Evolutionary conservation across 1,140 invertebrate genomes (phyloP).

Genomic region (Ostrea denselamellosa): DNA sequence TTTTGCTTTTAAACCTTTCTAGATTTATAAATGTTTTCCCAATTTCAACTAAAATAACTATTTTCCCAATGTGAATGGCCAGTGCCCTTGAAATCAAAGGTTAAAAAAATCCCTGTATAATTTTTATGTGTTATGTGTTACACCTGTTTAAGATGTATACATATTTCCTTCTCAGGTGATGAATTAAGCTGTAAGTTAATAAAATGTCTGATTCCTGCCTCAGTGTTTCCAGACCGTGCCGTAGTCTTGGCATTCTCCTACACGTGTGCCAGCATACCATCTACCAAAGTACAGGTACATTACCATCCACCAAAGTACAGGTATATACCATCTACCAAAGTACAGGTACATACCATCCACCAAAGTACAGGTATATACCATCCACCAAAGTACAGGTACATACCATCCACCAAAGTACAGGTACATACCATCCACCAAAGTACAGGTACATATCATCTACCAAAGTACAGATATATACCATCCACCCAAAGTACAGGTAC

Average conservation of each 20-base stretch:
- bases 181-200: conserved; percentile 63
- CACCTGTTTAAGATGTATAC: too few relatives aligned
- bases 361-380: conserved; percentile 41
- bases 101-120: too few relatives aligned
- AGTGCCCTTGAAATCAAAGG: too few relatives aligned
- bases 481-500: too few relatives aligned
- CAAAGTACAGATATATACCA: background rate
- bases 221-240: conserved; percentile 60
- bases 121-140: too few relatives aligned
- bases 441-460: background rate
- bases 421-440: background rate
- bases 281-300: conserved; percentile 67
- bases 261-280: conserved; percentile 69
- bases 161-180: conserved; percentile 61
- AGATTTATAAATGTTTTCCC: too few relatives aligned
- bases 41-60: too few relatives aligned
- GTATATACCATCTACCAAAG: background rate
- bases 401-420: background rate
- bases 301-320: background rate
- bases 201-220: conserved; percentile 63
- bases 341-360: background rate
- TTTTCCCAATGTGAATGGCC: too few relatives aligned
- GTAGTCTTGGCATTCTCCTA: conserved; percentile 65
- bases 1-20: too few relatives aligned
- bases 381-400: conserved; percentile 67